Conservation (phyloP, 2,888 invertebrate genomes). For the Cabera pusaria region DNA sequence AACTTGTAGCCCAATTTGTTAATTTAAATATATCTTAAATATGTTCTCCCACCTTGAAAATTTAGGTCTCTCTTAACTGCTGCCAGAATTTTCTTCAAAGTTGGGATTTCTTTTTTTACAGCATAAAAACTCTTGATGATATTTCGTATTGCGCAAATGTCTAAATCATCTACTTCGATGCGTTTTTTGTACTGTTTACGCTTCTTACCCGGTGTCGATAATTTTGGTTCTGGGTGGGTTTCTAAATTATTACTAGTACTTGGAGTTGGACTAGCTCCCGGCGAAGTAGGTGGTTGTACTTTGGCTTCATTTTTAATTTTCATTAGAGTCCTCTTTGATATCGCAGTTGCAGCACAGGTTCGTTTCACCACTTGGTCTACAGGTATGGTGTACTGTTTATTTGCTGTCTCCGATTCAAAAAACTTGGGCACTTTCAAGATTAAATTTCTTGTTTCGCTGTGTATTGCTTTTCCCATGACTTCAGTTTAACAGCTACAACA, state of each 20-base stretch:
- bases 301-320: conserved; percentile 30
- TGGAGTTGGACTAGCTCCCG: conserved; percentile 11
- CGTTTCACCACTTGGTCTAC: conserved; percentile 32
- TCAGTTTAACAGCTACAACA: too few species aligned
- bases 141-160: conserved; percentile 26
- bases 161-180: conserved; percentile 22
- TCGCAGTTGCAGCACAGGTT: conserved; percentile 34
- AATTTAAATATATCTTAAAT: conserved; percentile 22
- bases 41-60: conserved; percentile 27
- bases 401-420: conserved; percentile 30
- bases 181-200: conserved; percentile 21
- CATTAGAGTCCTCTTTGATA: conserved; percentile 31
- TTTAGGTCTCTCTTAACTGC: conserved; percentile 26
- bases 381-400: conserved; percentile 24
- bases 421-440: conserved; percentile 28
- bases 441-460: conserved; percentile 2
- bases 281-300: conserved; percentile 4
- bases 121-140: conserved; percentile 25
- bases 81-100: conserved; percentile 29
- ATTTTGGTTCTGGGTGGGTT: conserved; percentile 15
- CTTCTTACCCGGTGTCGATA: conserved; percentile 30
- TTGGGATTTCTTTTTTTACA: conserved; percentile 30
- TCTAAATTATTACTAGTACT: conserved; percentile 12
- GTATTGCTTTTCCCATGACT: too few species aligned
- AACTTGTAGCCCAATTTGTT: conserved; percentile 27